Evolutionary conservation across 2,888 invertebrate genomes (phyloP), one percentile per base, ranked within the genome.

Genomic region (Nemapogon koenigi): DNA sequence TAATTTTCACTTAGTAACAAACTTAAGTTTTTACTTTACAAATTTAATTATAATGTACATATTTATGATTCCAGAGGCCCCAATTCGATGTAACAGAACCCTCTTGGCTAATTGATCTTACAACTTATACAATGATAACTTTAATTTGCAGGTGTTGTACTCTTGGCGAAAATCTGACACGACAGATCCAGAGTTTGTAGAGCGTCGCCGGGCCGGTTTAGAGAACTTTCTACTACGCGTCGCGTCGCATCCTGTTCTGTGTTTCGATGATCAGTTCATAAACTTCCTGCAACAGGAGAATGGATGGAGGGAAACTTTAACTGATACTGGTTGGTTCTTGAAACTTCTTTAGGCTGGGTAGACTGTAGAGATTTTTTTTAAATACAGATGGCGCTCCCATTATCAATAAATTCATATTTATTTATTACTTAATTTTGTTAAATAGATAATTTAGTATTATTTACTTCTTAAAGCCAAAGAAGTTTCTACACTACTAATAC

Each of bases 121-220:
- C 22, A 22, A 22, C 8, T 4, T 28, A 28, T 22, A 22, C 10
- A 22, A 22, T 7, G 4, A 28, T 11, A 28, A 10, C 28, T n/a
- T 32, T 19, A 33, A 4, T 25, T 37, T 49, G 2, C 76, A 79
- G 79, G 83, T 84, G 43, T 73, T 86, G 49, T 90, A 83, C 63
- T 88, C 88, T 2, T 91, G 91, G 90, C 86, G 89, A 46, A 90
- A 90, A 60, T 87, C 86, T 1, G 91, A 92, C 57, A 89, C 89
- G 10, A 89, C 90, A 48, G 91, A 91, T 62, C 89, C 91, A 1
- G 91, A 90, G 57, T 92, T 92, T 60, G 85, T 92, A 19, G 91
- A 92, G 60, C 80, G 91, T n/a, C 78, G 92, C 43, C 76, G 91
- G 44, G 89, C 89, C 2, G 90, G 90, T 0, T 73, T 92, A 2